Conservation (phyloP, 2,797 vertebrate genomes). For the Pteropus rufus region DNA sequence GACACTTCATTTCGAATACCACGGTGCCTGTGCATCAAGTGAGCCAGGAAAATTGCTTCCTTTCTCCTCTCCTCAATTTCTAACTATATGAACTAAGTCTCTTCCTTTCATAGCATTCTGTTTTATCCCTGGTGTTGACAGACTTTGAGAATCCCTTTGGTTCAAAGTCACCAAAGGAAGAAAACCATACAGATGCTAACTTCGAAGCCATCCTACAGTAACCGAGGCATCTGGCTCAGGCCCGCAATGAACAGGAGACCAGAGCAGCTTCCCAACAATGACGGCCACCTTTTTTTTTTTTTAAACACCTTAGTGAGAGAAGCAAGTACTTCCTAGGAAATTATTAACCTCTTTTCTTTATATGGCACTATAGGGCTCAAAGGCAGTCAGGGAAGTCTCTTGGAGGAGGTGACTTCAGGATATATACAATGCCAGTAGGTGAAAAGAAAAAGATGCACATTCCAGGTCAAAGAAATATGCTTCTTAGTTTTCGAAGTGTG, state of each 20-base stretch:
- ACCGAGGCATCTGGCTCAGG: background rate
- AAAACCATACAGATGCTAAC: background rate
- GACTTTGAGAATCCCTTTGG: background rate
- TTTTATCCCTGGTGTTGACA: background rate
- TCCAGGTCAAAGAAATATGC: background rate
- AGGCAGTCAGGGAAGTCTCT: background rate
- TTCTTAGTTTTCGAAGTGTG: background rate
- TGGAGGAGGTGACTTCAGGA: background rate
- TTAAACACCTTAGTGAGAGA: background rate
- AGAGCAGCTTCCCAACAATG: fast-evolving
- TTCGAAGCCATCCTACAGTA: background rate
- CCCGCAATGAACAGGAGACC: background rate
- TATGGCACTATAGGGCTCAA: background rate
- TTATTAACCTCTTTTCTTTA: background rate
- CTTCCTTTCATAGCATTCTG: background rate
- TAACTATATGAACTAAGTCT: background rate
- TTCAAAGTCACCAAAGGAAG: background rate
- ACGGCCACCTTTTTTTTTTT: background rate
- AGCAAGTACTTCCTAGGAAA: background rate
- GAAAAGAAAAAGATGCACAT: background rate
- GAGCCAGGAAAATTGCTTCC: background rate
- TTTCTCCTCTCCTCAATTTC: background rate
- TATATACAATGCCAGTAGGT: background rate
- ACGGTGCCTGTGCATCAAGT: too few relatives aligned
- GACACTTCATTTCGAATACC: background rate